Evolutionary conservation across 2,113 vertebrate species (phyloP).

Genomic region (Lates calcarifer): DNA sequence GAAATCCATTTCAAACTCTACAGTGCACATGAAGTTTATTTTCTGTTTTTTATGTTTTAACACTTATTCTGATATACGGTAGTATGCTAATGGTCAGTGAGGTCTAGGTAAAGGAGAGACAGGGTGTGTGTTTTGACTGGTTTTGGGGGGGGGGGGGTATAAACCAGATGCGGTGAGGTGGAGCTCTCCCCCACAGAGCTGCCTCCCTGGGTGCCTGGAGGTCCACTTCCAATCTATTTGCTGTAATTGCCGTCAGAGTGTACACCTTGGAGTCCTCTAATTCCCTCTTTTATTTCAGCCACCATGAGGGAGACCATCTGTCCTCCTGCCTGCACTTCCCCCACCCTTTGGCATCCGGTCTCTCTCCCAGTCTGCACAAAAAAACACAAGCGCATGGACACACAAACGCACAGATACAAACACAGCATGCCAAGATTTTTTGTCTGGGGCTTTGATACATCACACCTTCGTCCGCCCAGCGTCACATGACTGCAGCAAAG

Average conservation of each 20-base stretch:
- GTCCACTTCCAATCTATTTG: slow-evolving; percentile 98
- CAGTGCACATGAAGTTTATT: slow-evolving; percentile 63
- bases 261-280: slow-evolving; percentile 97
- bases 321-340: slow-evolving; percentile 85
- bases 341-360: slow-evolving; percentile 69
- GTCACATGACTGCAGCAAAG: slow-evolving; percentile 67
- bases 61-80: slow-evolving; percentile 45
- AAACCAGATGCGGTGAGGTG: slow-evolving; percentile 93
- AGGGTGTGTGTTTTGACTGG: slow-evolving; percentile 70
- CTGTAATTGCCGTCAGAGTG: slow-evolving; percentile 97
- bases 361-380: slow-evolving; percentile 70
- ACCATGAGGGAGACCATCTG: slow-evolving; percentile 98
- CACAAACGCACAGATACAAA: slow-evolving; percentile 37
- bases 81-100: slow-evolving; percentile 62
- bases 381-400: slow-evolving; percentile 27
- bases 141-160: slow-evolving; percentile 85
- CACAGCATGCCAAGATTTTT: slow-evolving; percentile 59
- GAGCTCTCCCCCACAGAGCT: slow-evolving; percentile 89
- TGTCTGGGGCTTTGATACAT: slow-evolving; percentile 68
- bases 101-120: slow-evolving; percentile 32
- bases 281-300: slow-evolving; percentile 98
- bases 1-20: slow-evolving; percentile 74
- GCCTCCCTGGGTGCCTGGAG: slow-evolving; percentile 86
- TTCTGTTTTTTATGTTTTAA: slow-evolving; percentile 36
- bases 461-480: slow-evolving; percentile 68